Base-by-base conservation (phyloP, 2,113 vertebrate genomes). In the Phylloscopus whistleri region DNA sequence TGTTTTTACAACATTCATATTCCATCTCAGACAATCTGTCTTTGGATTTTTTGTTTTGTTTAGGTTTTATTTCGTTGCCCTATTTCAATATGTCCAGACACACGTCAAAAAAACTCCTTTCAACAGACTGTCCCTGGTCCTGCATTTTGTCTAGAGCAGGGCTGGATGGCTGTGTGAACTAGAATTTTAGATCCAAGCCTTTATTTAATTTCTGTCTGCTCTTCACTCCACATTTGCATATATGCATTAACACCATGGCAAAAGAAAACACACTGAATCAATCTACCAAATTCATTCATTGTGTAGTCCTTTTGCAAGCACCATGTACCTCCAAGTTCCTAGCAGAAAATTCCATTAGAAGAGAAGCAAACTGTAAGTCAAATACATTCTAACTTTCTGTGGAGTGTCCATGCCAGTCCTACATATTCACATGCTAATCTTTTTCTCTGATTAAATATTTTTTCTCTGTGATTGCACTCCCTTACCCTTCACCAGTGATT, bases 21-120 rank as follows among this genome's bases (percentile, higher is more conserved):
- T 55, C 49, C 12, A 30, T 44, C 35, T 53, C 23, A 84, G 18
- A 37, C 7, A 43, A 31, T 52, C 15, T 59, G 3, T 30, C n/a
- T 77, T 53, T 51, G 37, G n/a, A 10, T 9, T 52, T 52, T 28
- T 4, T 82, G 24, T 30, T 39, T 46, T 14, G 4, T 16, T 84
- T 51, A 9, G 1, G 12, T 23, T 62, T 13, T 48, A 76, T 55
- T 37, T 17, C 2, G 8, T 33, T 51, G 8, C 9, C 12, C 6
- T 67, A 11, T 35, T 83, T 83, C 46, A 56, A 69, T 56, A 74
- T 66, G 4, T 56, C 8, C 24, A 67, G 28, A 43, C 22, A 73
- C 4, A 53, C 68, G 5, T 9, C 2, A 76, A 41, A 41, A 26
- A 53, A 27, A 2, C 0, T 8, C 2, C 10, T 59, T 73, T 48